A percentile compares a stretch with the other conserved stretches of the same genome.
These are phyloP conservation scores for Solea solea DNA, from an alignment of 2,113 vertebrate genomes.

Conservation along the genomic window DNA sequence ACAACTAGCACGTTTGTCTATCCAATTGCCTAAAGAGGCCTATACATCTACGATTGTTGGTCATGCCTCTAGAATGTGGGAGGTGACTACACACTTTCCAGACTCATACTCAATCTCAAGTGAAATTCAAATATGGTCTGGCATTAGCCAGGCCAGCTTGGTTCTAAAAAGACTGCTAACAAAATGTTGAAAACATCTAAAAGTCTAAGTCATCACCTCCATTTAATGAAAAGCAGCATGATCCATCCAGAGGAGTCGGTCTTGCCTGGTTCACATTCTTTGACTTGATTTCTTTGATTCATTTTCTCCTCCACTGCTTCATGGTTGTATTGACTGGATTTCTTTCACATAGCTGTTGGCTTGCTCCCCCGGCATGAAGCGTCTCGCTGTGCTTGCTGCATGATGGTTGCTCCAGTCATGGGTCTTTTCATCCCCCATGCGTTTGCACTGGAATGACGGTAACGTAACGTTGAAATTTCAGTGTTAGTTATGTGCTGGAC, in stretches of 20 bases:
- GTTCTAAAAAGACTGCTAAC: too few species aligned
- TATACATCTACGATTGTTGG: too few species aligned
- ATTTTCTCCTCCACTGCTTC: slow-evolving; percentile 18
- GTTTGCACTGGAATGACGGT: slow-evolving; percentile 64
- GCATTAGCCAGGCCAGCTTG: too few species aligned
- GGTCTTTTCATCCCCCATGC: slow-evolving; percentile 54
- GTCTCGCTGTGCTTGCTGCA: slow-evolving; percentile 76
- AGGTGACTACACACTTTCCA: too few species aligned
- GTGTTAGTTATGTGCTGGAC: slow-evolving; percentile 14
- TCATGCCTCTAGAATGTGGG: too few species aligned
- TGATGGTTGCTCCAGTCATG: slow-evolving; percentile 63
- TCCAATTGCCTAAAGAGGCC: too few species aligned
- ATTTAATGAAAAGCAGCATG: not conserved
- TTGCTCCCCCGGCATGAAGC: slow-evolving; percentile 70
- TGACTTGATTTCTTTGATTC: slow-evolving; percentile 33
- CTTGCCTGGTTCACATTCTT: not conserved
- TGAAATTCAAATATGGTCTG: too few species aligned
- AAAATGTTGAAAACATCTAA: too few species aligned
- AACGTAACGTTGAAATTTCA: slow-evolving; percentile 41
- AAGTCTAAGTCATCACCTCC: too few species aligned
- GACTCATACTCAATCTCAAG: too few species aligned
- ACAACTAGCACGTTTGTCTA: too few species aligned
- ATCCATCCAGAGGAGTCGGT: not conserved
- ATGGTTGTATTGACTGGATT: slow-evolving; percentile 43
- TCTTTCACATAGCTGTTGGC: slow-evolving; percentile 64